Evolutionary conservation across 2,888 invertebrate species (phyloP).

Genomic region (Calameuta pallipes): DNA sequence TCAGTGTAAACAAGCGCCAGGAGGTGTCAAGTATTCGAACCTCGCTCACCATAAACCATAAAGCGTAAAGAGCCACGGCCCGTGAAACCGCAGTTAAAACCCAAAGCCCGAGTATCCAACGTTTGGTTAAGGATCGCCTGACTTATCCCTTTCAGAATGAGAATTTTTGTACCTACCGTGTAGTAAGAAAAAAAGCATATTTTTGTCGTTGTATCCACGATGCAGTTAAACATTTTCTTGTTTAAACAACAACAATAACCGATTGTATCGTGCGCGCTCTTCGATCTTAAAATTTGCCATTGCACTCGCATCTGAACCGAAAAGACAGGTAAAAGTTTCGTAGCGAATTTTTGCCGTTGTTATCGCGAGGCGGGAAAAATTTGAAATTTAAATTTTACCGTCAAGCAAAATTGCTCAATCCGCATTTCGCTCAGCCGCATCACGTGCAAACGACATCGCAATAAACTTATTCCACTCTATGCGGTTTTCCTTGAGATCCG

Average conservation of each 20-base stretch:
- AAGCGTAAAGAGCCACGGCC: neutral
- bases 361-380: neutral
- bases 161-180: neutral
- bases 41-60: neutral
- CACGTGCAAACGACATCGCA: neutral
- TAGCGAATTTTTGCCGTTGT: neutral
- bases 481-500: neutral
- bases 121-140: neutral
- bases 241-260: too few relatives aligned
- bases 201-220: neutral
- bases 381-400: neutral
- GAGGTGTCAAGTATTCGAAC: constrained; percentile 3
- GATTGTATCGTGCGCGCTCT: neutral
- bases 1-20: constrained; percentile 1
- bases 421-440: neutral
- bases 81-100: constrained; percentile 1
- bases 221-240: too few relatives aligned
- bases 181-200: neutral
- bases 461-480: neutral
- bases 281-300: neutral
- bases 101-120: neutral
- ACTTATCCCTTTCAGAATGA: neutral
- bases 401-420: neutral
- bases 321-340: neutral
- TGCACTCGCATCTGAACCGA: neutral